Evolutionary conservation across 2,113 vertebrate genomes (phyloP).

Genomic region (Tragulus kanchil): DNA sequence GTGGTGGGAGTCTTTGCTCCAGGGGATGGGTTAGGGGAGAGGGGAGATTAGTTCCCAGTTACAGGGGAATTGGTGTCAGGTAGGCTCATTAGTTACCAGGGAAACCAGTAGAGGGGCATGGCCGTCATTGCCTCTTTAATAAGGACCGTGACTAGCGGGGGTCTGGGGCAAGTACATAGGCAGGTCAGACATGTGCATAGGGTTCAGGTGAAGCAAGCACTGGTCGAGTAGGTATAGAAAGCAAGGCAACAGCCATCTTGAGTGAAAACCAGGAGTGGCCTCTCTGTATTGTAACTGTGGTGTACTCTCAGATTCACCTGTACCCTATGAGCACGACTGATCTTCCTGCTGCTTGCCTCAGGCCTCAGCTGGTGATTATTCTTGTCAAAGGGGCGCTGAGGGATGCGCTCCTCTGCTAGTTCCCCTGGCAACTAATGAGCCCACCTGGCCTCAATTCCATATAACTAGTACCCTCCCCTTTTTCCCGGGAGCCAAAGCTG

Average conservation of each 20-base stretch:
- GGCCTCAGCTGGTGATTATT: too few relatives aligned
- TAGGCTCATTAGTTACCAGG: neutral
- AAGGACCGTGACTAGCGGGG: accelerated
- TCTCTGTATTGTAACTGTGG: too few relatives aligned
- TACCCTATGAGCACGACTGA: too few relatives aligned
- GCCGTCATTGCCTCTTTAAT: neutral
- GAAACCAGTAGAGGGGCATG: neutral
- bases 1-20: neutral
- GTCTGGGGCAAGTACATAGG: neutral
- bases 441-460: neutral
- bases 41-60: neutral
- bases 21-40: neutral
- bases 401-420: too few relatives aligned
- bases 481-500: neutral
- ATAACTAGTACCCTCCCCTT: too few relatives aligned
- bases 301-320: too few relatives aligned
- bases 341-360: too few relatives aligned
- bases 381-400: too few relatives aligned
- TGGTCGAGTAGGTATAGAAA: neutral
- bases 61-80: neutral
- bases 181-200: neutral
- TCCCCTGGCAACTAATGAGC: neutral
- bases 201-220: neutral
- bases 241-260: neutral
- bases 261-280: neutral